Evolutionary conservation across 2,888 invertebrate genomes (phyloP), one percentile per base, ranked within the genome.

Genomic region (Stictocephala bisonia): DNA sequence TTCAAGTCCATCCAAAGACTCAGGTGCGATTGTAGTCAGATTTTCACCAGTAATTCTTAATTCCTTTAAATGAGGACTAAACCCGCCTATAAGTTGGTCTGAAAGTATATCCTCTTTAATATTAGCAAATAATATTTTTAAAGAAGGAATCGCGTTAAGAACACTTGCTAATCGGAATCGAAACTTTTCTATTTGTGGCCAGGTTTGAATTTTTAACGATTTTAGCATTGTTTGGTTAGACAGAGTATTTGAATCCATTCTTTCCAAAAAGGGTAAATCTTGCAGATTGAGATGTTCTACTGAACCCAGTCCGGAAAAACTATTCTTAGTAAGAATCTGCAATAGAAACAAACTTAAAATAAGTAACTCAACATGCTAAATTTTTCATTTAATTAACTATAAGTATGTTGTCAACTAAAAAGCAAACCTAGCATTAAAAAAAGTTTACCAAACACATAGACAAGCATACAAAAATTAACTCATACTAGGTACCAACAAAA

Each of bases 211-310:
- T 79, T 88, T 86, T 71, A 93, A 83, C 74, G 90, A 88, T 71
- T 91, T 90, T 77, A 96, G 84, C 77, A 91, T 90, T 78, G 87
- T 88, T 74, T 95, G 86, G 81, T 91, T 90, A 80, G 89, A 87
- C 81, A 94, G 88, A 67, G 92, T 90, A 82, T 91, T 90, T 76
- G 91, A 89, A 83, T 94, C 93, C 80, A 93, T 88, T 80, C 90
- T 87, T 81, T 90, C 90, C 78, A 94, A 87, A 79, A 90, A 87
- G 79, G 90, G 88, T 76, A 95, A 86, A 79, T 92, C 90, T 77
- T 91, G 88, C 80, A 95, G 87, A 81, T 91, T 91, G 74, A 96
- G 86, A 81, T 90, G 89, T 77, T 94, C 91, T 78, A 94, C 85
- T 77, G 90, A 90, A 75, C 86, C 87, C 78, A 92, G 86, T 75